A percentile compares a stretch with the other conserved stretches of the same genome.
Conservation (phyloP, 2,113 vertebrate genomes). For the Chloropsis cyanopogon region DNA sequence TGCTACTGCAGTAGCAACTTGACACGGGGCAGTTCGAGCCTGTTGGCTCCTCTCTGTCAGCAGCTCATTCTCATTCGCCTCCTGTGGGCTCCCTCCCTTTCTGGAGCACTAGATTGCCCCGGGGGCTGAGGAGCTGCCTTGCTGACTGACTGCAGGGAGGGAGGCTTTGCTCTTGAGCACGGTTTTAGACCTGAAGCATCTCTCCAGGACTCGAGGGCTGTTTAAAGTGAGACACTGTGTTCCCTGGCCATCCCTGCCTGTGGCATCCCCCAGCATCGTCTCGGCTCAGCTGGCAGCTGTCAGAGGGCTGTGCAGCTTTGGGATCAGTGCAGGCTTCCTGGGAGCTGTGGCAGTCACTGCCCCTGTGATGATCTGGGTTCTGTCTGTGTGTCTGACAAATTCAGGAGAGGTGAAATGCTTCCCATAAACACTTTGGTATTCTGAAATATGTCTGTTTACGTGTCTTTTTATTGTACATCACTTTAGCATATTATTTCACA, state of each 20-base stretch:
- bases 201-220: not conserved
- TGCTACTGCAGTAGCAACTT: constrained; percentile 23
- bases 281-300: fast-evolving
- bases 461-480: not conserved
- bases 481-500: not conserved
- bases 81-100: not conserved
- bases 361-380: not conserved
- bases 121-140: not conserved
- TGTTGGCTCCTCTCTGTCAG: not conserved
- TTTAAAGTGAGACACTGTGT: not conserved
- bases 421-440: not conserved
- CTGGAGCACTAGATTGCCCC: fast-evolving
- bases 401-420: not conserved
- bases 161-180: not conserved
- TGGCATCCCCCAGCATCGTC: not conserved
- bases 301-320: not conserved
- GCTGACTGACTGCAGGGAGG: not conserved
- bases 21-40: not conserved
- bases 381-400: not conserved
- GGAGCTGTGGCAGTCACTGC: not conserved
- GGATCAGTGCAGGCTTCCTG: not conserved
- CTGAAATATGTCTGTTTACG: not conserved
- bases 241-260: not conserved
- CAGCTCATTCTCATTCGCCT: not conserved
- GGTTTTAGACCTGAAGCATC: not conserved